Conservation (phyloP, 37 sponge, comb jelly and placozoan genomes). For the Eunapius fragilis region DNA sequence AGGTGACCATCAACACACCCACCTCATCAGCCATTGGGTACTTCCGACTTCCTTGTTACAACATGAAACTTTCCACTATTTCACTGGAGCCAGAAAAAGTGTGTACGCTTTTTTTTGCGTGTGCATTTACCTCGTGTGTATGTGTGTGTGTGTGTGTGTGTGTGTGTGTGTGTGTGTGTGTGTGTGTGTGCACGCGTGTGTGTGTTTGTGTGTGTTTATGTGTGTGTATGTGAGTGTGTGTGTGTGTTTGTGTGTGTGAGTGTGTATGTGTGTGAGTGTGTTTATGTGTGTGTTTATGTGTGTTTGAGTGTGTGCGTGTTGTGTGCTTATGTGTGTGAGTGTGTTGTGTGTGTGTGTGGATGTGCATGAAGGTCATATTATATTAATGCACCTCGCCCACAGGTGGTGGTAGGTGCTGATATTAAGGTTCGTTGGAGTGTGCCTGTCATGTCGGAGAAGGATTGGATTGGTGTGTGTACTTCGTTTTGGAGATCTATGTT, state of each 20-base stretch:
- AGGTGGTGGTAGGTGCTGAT: not conserved
- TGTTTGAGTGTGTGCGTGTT: too few species aligned
- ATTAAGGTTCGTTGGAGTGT: not conserved
- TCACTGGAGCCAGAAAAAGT: not conserved
- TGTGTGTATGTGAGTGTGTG: too few species aligned
- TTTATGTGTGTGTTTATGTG: too few species aligned
- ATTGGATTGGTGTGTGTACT: slow-evolving; percentile 12
- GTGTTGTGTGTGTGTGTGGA: too few species aligned
- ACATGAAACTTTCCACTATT: not conserved
- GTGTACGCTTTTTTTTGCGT: not conserved
- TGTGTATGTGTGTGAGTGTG: too few species aligned
- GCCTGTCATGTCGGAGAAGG: not conserved
- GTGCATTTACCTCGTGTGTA: slow-evolving; percentile 20
- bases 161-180: slow-evolving; percentile 42
- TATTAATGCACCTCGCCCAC: too few species aligned
- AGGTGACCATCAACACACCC: too few species aligned
- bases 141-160: slow-evolving; percentile 35
- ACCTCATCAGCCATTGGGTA: not conserved
- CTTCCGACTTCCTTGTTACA: not conserved
- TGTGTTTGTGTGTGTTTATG: too few species aligned
- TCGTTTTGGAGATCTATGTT: not conserved
- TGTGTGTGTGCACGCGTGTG: too few species aligned
- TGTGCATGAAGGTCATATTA: too few species aligned
- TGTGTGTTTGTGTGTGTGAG: too few species aligned
- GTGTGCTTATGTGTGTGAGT: too few species aligned